These are phyloP conservation scores for Heliconius hermathena DNA, from an alignment of 1,140 invertebrate genomes.

Conservation along the genomic window DNA sequence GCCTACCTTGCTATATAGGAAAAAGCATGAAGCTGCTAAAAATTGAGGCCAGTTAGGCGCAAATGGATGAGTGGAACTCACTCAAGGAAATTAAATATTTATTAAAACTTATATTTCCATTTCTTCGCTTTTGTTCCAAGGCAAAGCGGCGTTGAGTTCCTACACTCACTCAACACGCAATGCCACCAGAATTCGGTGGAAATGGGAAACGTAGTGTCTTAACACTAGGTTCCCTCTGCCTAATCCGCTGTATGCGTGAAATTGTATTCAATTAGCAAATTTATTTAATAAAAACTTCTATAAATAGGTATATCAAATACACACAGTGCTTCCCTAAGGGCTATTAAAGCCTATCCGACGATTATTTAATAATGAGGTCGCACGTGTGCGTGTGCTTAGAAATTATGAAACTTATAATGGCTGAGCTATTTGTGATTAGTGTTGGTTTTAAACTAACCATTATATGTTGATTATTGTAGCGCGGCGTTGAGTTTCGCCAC, in stretches of 20 bases:
- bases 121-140: too few relatives aligned
- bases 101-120: too few relatives aligned
- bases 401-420: slow-evolving; percentile 8
- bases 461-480: background rate
- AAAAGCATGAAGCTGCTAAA: too few relatives aligned
- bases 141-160: too few relatives aligned
- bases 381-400: slow-evolving; percentile 31
- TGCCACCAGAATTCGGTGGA: background rate
- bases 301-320: background rate
- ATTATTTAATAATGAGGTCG: slow-evolving; percentile 35
- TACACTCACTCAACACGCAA: too few relatives aligned
- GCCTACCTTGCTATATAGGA: too few relatives aligned
- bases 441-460: background rate
- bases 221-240: background rate
- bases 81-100: too few relatives aligned
- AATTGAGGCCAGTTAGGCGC: too few relatives aligned
- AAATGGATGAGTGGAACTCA: too few relatives aligned
- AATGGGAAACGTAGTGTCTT: background rate
- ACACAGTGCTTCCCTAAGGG: slow-evolving; percentile 1
- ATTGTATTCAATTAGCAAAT: background rate
- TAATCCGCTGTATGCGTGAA: background rate
- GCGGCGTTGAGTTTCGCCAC: background rate
- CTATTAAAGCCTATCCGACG: slow-evolving; percentile 27
- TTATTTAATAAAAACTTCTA: background rate
- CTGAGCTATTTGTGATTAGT: too few relatives aligned